phyloP scores from a whole-genome alignment of 2,113 vertebrate genomes.

The Haplotaxodon microlepis region DNA sequence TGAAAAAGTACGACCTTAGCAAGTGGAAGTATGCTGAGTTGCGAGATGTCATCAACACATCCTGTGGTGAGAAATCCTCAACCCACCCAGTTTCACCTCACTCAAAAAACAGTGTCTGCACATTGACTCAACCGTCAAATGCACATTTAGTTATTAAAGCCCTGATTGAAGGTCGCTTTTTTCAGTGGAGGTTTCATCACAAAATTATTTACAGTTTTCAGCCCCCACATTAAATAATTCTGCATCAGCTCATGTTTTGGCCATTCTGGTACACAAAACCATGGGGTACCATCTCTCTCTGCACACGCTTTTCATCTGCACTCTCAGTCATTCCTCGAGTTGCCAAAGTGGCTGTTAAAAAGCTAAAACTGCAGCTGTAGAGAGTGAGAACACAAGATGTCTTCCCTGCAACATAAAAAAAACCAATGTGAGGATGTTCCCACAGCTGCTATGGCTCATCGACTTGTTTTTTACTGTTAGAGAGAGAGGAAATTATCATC shows the following conservation, averaged over 20 bases:
- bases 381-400: not conserved
- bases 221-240: not conserved
- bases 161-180: not conserved
- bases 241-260: conserved; percentile 8
- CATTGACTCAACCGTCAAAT: not conserved
- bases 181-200: not conserved
- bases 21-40: conserved; percentile 99
- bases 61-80: conserved; percentile 81
- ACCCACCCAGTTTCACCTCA: not conserved
- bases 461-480: not conserved
- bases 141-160: not conserved
- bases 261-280: not conserved
- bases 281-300: not conserved
- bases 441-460: conserved; percentile 48
- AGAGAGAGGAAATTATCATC: conserved; percentile 37
- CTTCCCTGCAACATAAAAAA: conserved; percentile 1
- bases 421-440: not conserved
- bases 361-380: conserved; percentile 28
- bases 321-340: not conserved
- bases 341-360: not conserved
- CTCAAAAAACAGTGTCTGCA: not conserved
- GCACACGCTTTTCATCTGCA: not conserved
- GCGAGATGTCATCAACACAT: conserved; percentile 97
- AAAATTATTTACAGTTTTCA: not conserved
- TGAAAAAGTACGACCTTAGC: conserved; percentile 94